A percentile compares a stretch with the other conserved stretches of the same genome.
Conservation (phyloP, 2,113 vertebrate species). For the Mormyrus iriodes region DNA sequence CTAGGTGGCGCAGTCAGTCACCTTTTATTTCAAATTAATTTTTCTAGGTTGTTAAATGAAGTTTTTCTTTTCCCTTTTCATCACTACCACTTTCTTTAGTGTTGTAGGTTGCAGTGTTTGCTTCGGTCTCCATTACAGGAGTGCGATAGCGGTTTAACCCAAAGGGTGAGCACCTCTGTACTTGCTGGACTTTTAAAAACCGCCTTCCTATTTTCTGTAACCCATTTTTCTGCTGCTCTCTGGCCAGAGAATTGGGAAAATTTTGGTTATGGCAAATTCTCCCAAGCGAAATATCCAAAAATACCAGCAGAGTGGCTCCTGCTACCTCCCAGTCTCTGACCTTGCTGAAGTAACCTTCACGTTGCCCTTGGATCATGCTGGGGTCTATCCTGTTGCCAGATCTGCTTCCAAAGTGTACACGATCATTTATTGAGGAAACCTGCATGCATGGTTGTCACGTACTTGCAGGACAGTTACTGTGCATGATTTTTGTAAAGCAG, state of each 20-base stretch:
- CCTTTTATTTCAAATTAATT: neutral
- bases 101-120: neutral
- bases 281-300: neutral
- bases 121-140: neutral
- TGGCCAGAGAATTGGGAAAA: neutral
- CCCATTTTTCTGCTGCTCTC: neutral
- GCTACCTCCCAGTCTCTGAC: neutral
- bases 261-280: neutral
- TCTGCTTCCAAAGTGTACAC: neutral
- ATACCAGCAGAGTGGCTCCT: neutral
- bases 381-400: neutral
- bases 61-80: neutral
- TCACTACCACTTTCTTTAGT: neutral
- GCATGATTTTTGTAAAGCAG: neutral
- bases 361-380: neutral
- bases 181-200: neutral
- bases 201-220: neutral
- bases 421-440: neutral
- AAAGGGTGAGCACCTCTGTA: neutral
- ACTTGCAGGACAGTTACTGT: neutral
- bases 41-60: neutral
- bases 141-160: neutral
- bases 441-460: neutral
- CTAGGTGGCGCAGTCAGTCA: neutral
- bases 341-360: neutral